Base-by-base conservation (phyloP, 1,140 invertebrate genomes). In the Scylla paramamosain region DNA sequence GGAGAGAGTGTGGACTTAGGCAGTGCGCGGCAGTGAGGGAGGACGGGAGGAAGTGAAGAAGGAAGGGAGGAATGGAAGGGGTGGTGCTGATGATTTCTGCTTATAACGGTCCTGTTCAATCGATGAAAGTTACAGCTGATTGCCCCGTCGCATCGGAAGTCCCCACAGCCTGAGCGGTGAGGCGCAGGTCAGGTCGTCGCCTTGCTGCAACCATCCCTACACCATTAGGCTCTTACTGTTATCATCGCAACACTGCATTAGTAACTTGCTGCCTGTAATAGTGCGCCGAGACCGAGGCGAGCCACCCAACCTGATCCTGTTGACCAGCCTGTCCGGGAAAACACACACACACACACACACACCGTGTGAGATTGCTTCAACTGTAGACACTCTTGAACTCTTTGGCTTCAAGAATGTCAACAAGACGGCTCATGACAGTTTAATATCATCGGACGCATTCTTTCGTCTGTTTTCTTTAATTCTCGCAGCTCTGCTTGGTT, bases 341-440 rank as follows among this genome's bases (percentile, higher is more conserved):
- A 86, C 83, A 86, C 83, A 86, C 83, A 86, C 83, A 86, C 83
- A 28, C 83, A 86, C 83, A 31, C 32, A 86, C 83, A 39, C 28
- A 86, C 83, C 2, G 28, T 31, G 83, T 12, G 8, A 39, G 28
- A 86, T 59, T 59, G 1, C 12, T 59, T 59, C 52, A 59, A 59
- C 10, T 12, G 6, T 6, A 59, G 52, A 59, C 10, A 12, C 52
- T 59, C 52, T 48, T 59, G 52, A 59, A 59, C 52, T 20, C 0
- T 59, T 59, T 59, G 52, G 16, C 52, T 0, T 59, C 52, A 59
- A 1, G 16, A 12, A 59, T 14, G 16, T 59, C 52, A 59, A 12
- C 52, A 59, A 59, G 52, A 59, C 52, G 10, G 52, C 16, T 59
- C 52, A 59, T 59, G 52, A 59, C 52, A 12, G 52, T 59, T 59